Evolutionary conservation across 2,113 vertebrate genomes (phyloP), one percentile per base, ranked within the genome.

Genomic region (Urocolius indicus): DNA sequence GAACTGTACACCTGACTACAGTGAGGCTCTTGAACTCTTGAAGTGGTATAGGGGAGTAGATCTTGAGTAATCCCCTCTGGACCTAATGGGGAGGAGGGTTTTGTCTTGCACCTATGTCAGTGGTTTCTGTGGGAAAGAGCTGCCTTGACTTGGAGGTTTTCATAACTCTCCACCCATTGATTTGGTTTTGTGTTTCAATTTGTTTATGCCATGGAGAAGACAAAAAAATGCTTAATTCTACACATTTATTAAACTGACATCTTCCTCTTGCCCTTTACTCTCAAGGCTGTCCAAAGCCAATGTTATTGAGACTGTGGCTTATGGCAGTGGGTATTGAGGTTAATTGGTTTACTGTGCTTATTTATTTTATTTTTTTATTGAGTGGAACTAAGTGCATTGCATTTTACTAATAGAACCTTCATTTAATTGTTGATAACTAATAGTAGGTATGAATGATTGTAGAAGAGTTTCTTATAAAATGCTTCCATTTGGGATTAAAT

Each of bases 341-440:
- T 72, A 72, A 57, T n/a, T 29, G 11, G 76, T 85, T 16, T 55
- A 46, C 22, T 2, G 1, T 74, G 36, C n/a, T 69, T 76, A 59
- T 57, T 79, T 92, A 79, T 85, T 95, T 88, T 90, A 52, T 68
- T 90, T 95, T 71, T 87, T 36, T 79, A 83, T 41, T 46, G 62
- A 93, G 32, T 49, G 32, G 62, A 88, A 55, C 36, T 93, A 77
- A 93, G 46, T 46, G 75, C 29, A 19, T 71, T 79, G 32, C 21
- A 45, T 36, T 88, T 72, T 0, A 9, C 30, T 91, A 85, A 69
- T 76, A 92, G 29, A 83, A 62, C 93, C 71, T 83, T 90, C 66
- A 58, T 69, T 91, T 95, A 87, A 68, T 82, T 95, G 69, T 69
- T 93, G 54, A 23, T 92, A 89, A 78, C 30, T 87, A 73, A 96